phyloP scores from a whole-genome alignment of 1,140 invertebrate species.

The Bombus vancouverensis region DNA sequence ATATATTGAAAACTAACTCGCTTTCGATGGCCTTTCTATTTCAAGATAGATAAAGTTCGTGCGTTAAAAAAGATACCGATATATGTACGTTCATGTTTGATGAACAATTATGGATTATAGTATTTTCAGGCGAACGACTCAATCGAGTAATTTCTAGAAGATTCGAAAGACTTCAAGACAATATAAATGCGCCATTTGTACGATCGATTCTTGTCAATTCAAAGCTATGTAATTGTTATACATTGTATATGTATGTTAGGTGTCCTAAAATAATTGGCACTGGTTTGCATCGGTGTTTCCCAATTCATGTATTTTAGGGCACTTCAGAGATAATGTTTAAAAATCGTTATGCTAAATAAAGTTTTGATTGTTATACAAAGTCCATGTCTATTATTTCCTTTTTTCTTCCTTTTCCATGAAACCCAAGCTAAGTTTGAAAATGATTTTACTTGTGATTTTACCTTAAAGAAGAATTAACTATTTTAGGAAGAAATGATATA shows the following conservation, averaged over 20 bases:
- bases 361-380: neutral
- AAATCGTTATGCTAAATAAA: slow-evolving; percentile 10
- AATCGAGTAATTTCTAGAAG: neutral
- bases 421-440: neutral
- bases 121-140: neutral
- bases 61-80: too few species aligned
- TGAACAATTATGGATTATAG: neutral
- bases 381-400: neutral
- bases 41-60: neutral
- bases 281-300: neutral
- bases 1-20: neutral
- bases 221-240: neutral
- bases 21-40: slow-evolving; percentile 4
- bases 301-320: neutral
- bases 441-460: too few species aligned
- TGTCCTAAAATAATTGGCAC: neutral
- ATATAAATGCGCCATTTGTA: slow-evolving; percentile 15
- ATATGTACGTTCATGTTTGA: neutral
- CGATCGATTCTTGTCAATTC: neutral
- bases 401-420: neutral
- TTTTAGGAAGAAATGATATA: neutral
- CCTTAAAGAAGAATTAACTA: neutral
- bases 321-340: neutral
- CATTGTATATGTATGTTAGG: neutral
- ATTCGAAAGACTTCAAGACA: neutral